Evolutionary conservation across 1,140 invertebrate species (phyloP), one percentile per base, ranked within the genome.

Genomic region (Drosophila bipectinata): DNA sequence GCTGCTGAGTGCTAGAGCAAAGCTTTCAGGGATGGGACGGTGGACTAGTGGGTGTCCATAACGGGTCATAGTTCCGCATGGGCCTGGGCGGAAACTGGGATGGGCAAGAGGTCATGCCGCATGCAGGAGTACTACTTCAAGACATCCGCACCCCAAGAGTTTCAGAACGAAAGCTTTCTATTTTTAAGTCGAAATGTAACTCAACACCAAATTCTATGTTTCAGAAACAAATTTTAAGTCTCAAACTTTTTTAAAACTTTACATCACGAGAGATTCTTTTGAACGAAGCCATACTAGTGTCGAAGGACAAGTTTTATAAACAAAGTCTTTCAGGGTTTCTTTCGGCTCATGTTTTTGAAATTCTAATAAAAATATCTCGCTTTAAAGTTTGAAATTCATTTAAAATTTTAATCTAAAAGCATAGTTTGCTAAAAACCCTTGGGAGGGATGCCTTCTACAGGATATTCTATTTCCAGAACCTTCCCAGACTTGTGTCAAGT

Each of bases 401-500:
- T 28, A 28, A 28, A 28, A 28, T 14, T 41, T 0, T 14, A 15
- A 15, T 0, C 5, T 3, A 6, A 41, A 41, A 14, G 10, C 7
- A 2, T 34, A 2, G n/a, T 18, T 32, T 41, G 10, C 3, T 24
- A 4, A 18, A 44, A 24, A 1, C 30, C 15, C 28, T 37, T 5
- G 0, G 12, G 14, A 28, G 24, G 7, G 24, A 39, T 30, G 21
- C n/a, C 26, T 12, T 44, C 39, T 14, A 24, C 21, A 15, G n/a
- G 39, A 21, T 26, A 24, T 37, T 66, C 12, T 51, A 24, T 34
- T 73, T 57, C 49, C 61, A 59, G 48, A 54, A 34, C 41, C 52
- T 49, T 56, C 21, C 55, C 34, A 34, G 28, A 60, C 41, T 52
- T 51, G 55, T 77, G 39, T 62, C 56, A 64, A 69, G 79, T 88